Conservation (phyloP, 2,797 vertebrate species). For the Catamblyrhynchus diadema region DNA sequence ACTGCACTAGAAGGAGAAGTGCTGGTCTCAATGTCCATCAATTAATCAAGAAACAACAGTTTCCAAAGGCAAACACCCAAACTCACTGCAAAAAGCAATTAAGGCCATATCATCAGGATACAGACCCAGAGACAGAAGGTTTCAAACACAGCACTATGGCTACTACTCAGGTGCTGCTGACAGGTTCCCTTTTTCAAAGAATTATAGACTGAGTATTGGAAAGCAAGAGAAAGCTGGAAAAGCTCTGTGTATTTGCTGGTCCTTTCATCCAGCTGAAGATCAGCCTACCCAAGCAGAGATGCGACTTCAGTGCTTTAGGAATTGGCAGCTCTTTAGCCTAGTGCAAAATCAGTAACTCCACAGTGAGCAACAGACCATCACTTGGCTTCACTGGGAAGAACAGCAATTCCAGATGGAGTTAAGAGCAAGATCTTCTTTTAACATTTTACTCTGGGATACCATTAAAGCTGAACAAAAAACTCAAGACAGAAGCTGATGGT, state of each 20-base stretch:
- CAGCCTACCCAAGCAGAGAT: background rate
- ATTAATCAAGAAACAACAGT: slow-evolving; percentile 32
- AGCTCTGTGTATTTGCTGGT: background rate
- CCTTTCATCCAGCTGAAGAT: background rate
- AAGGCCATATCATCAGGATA: background rate
- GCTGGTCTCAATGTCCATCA: background rate
- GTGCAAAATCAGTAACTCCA: background rate
- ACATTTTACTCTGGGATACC: background rate
- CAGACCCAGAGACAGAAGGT: background rate
- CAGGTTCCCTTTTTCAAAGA: background rate
- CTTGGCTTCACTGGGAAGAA: background rate
- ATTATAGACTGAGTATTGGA: background rate
- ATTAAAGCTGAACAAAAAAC: background rate
- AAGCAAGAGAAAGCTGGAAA: background rate
- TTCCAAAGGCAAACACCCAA: background rate
- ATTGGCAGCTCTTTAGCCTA: background rate
- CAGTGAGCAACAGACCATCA: background rate
- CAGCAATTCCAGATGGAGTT: background rate
- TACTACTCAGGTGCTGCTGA: background rate
- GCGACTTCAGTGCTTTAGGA: background rate
- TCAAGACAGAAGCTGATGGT: background rate
- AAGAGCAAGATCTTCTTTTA: background rate
- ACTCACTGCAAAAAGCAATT: background rate
- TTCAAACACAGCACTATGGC: background rate
- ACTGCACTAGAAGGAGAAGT: background rate